Conservation (phyloP, 2,113 vertebrate species). For the Chamaetylas fuelleborni region DNA sequence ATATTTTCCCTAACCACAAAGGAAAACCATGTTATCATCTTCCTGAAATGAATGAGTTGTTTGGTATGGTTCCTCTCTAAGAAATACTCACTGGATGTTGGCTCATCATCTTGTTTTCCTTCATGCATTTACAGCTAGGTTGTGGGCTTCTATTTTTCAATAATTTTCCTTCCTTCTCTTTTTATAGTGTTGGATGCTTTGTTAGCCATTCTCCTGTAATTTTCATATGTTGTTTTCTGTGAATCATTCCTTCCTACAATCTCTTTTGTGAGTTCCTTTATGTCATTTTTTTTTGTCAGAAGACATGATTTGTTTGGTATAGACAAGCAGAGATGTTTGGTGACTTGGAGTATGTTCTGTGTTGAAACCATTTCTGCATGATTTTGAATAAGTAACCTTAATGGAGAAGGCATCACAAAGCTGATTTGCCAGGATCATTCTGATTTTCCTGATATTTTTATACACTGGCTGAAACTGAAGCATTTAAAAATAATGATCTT, state of each 20-base stretch:
- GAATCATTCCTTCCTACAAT: background rate
- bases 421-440: conserved; percentile 10
- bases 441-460: background rate
- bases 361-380: background rate
- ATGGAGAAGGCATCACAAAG: background rate
- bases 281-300: background rate
- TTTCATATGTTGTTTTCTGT: background rate
- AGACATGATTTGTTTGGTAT: background rate
- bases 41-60: background rate
- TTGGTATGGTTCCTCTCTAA: background rate
- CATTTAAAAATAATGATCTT: background rate
- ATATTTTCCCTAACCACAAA: background rate
- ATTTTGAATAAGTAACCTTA: background rate
- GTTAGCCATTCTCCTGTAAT: background rate
- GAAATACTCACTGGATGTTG: background rate
- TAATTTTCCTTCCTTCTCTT: background rate
- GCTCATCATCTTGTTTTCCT: background rate
- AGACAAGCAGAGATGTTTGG: background rate
- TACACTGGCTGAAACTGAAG: background rate
- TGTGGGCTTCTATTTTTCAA: background rate
- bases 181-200: background rate
- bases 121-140: background rate
- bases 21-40: background rate
- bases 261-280: background rate
- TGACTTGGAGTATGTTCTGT: background rate